Conservation (phyloP, 2,113 vertebrate species). For the Meles meles region DNA sequence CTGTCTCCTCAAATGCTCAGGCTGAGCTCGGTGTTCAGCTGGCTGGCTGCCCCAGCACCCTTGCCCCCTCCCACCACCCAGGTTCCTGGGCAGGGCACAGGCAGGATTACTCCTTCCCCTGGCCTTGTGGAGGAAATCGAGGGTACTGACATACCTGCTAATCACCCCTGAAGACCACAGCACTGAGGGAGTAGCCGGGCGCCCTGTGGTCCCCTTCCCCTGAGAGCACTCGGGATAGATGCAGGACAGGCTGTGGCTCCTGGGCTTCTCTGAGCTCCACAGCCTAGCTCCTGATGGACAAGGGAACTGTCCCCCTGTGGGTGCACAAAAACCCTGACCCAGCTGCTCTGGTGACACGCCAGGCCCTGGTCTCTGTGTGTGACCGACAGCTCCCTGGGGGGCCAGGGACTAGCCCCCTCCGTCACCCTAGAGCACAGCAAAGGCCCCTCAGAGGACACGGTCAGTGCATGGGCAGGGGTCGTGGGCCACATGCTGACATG, state of each 20-base stretch:
- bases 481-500: background rate
- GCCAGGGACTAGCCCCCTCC: background rate
- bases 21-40: background rate
- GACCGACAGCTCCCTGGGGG: background rate
- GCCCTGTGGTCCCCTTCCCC: background rate
- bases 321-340: background rate
- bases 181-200: background rate
- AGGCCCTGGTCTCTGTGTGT: background rate
- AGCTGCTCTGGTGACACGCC: background rate
- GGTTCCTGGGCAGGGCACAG: background rate
- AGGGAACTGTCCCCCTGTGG: background rate
- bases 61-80: background rate
- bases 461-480: background rate
- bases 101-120: background rate
- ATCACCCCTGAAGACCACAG: background rate
- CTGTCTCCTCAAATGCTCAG: slow-evolving; percentile 30
- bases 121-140: background rate
- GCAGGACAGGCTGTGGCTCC: background rate
- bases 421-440: background rate
- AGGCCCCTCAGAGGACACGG: background rate
- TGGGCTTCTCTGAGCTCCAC: background rate
- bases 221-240: background rate
- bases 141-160: background rate
- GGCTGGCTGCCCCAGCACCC: background rate
- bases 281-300: background rate